These are phyloP conservation scores for Acrobasis consociella DNA, from an alignment of 2,888 invertebrate genomes.

Conservation along the genomic window DNA sequence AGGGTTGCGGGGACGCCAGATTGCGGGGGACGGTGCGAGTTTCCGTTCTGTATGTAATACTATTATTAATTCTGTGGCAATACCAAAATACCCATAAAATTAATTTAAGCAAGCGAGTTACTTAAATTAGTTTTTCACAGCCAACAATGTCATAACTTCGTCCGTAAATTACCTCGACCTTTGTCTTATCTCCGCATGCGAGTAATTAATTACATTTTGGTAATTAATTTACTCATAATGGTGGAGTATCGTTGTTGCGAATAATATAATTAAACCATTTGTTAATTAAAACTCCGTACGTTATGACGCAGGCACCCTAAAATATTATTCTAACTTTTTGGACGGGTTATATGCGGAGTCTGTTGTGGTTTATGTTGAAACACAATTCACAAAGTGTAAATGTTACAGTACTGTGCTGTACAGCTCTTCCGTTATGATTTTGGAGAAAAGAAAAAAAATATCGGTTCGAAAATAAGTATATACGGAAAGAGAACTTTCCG, in stretches of 20 bases:
- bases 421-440: no score
- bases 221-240: slow-evolving; percentile 67
- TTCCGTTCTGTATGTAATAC: no score
- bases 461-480: no score
- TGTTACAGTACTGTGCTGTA: no score
- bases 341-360: not conserved
- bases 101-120: no score
- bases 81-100: no score
- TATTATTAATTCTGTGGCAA: no score
- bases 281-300: slow-evolving; percentile 51
- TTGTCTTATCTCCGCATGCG: slow-evolving; percentile 59
- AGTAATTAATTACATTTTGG: slow-evolving; percentile 67
- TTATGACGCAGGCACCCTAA: slow-evolving; percentile 27
- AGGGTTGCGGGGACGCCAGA: no score
- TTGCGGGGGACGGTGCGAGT: no score
- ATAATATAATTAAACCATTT: slow-evolving; percentile 60
- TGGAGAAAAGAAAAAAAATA: no score
- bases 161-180: slow-evolving; percentile 49
- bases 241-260: slow-evolving; percentile 49
- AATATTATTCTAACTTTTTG: slow-evolving; percentile 26
- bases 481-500: no score
- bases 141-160: slow-evolving; percentile 52
- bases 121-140: slow-evolving; percentile 68
- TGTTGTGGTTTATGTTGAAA: not conserved
- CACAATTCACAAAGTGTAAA: no score